Evolutionary conservation across 2,797 vertebrate species (phyloP).

Genomic region (Lepilemur septentrionalis): DNA sequence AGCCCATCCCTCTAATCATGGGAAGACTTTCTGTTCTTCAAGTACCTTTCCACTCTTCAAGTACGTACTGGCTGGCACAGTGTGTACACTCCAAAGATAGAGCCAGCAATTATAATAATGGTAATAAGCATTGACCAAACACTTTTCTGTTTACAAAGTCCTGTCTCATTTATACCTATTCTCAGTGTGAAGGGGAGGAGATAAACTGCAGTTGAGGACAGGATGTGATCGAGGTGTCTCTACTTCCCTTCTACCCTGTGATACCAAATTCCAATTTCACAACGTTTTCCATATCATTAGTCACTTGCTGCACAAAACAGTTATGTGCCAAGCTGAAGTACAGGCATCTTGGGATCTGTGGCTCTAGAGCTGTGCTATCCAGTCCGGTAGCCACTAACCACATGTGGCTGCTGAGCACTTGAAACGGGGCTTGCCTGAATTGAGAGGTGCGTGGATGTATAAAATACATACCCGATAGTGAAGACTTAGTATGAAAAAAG

Average conservation of each 20-base stretch:
- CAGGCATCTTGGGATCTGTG: not conserved
- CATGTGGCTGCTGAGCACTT: not conserved
- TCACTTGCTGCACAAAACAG: not conserved
- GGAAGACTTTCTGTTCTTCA: not conserved
- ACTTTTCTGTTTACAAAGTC: not conserved
- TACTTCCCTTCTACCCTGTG: not conserved
- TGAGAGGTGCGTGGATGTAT: not conserved
- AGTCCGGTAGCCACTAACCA: not conserved
- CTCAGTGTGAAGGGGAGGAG: not conserved
- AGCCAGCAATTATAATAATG: not conserved
- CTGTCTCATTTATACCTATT: not conserved
- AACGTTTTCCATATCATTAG: not conserved
- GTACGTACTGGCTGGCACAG: not conserved
- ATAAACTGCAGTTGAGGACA: not conserved
- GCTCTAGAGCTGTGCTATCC: not conserved
- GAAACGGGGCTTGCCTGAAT: not conserved
- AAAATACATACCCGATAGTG: not conserved
- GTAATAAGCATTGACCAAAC: slow-evolving; percentile 18
- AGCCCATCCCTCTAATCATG: not conserved
- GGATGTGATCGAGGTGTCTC: not conserved
- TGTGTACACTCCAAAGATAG: not conserved
- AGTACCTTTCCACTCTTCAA: not conserved
- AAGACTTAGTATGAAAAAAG: not conserved
- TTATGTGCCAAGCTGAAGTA: not conserved
- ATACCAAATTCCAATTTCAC: not conserved